Evolutionary conservation across 1,140 invertebrate genomes (phyloP).

Genomic region (Carposina sasakii): DNA sequence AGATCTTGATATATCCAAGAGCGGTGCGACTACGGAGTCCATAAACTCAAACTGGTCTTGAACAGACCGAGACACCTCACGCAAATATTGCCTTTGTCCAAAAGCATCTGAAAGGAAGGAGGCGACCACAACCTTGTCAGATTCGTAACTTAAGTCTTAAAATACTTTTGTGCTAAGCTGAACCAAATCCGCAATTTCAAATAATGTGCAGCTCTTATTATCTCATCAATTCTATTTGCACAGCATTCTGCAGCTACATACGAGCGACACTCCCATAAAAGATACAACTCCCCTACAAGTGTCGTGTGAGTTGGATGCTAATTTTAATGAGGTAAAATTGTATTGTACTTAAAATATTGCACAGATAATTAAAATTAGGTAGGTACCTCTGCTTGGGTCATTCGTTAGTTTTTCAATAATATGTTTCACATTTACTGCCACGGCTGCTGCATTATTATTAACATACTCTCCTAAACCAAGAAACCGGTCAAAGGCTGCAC

Average conservation of each 20-base stretch:
- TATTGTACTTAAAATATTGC: background rate
- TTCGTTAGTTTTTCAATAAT: slow-evolving; percentile 47
- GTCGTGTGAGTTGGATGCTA: too few species aligned
- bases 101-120: slow-evolving; percentile 47
- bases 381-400: slow-evolving; percentile 27
- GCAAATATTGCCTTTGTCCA: slow-evolving; percentile 29
- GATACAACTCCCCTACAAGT: too few species aligned
- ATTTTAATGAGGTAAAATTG: too few species aligned
- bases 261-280: too few species aligned
- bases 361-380: slow-evolving; percentile 12
- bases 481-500: slow-evolving; percentile 48
- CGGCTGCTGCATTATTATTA: slow-evolving; percentile 42
- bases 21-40: slow-evolving; percentile 35
- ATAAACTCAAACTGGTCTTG: slow-evolving; percentile 36
- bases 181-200: too few species aligned
- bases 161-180: too few species aligned
- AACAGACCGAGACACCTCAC: slow-evolving; percentile 14
- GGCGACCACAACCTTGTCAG: too few species aligned
- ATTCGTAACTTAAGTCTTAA: too few species aligned
- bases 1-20: slow-evolving; percentile 35
- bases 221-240: too few species aligned
- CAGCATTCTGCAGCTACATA: too few species aligned
- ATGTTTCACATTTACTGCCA: slow-evolving; percentile 46
- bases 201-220: too few species aligned
- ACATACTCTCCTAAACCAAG: slow-evolving; percentile 36